Evolutionary conservation across 2,797 vertebrate species (phyloP), one percentile per base, ranked within the genome.

Genomic region (Aulostomus chinensis): DNA sequence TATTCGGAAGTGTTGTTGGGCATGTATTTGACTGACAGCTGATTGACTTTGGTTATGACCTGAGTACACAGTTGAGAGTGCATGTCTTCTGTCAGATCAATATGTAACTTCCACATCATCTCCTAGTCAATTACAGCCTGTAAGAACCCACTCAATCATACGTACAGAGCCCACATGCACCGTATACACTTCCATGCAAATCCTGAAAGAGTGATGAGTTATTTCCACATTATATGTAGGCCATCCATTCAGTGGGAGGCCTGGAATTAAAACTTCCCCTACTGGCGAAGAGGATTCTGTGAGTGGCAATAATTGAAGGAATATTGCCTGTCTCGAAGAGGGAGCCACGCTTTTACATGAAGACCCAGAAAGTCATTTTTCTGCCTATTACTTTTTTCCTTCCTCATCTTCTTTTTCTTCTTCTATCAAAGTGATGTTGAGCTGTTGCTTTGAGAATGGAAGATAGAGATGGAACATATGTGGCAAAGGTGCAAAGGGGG

Each of bases 311-410:
- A 86, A 89, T 86, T 87, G 85, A 81, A 60, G 68, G 79, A 83
- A 78, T 87, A 86, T 88, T 84, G 81, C 78, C 81, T 81, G 81
- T 81, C 80, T 86, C 43, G 21, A 81, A 82, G 76, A 84, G 76
- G 48, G 67, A 79, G 76, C 67, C 63, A 74, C 38, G 42, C 73
- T 85, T 86, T 83, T 80, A 85, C 80, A 79, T 79, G 76, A 88
- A 73, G 78, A 82, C 83, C 84, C 75, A 67, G 59, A 88, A 89
- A 89, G 85, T 87, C 83, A 88, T 88, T 86, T 90, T 85, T 87
- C 84, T 87, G 76, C 83, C 83, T 73, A 90, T 86, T 89, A 85
- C 86, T 76, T 83, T 85, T 81, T 9, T 73, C 59, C 54, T 68
- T 40, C 35, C 47, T 51, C 37, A 22, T 34, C 51, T 22, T 56